Percentiles rank a stretch among this genome's conserved stretches.
phyloP scores from a whole-genome alignment of 2,113 vertebrate species.

The Periophthalmodon schlosseri region DNA sequence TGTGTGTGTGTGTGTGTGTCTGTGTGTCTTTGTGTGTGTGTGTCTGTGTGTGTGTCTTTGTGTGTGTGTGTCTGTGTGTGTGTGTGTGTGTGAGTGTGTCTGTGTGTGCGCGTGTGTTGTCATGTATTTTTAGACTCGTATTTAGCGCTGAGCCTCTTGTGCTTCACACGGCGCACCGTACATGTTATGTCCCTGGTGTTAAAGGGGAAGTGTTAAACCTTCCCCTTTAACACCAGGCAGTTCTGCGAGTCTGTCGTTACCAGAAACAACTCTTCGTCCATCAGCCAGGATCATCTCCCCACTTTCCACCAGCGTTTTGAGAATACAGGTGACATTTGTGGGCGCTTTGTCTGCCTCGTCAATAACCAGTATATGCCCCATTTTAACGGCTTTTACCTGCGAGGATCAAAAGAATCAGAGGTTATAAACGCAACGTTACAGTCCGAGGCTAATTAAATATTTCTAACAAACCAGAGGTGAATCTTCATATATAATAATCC shows the following conservation, averaged over 20 bases:
- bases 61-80: too few species aligned
- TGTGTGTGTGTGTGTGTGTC: too few species aligned
- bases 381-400: constrained; percentile 94
- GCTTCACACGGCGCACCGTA: constrained; percentile 1
- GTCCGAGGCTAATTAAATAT: background rate
- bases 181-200: constrained; percentile 36
- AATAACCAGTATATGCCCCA: constrained; percentile 90
- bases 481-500: constrained; percentile 93
- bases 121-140: background rate
- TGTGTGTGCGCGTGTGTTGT: background rate
- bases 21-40: too few species aligned
- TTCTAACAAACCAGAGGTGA: constrained; percentile 82
- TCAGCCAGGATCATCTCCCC: constrained; percentile 98
- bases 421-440: background rate
- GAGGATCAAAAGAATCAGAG: background rate
- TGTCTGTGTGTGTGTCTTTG: too few species aligned
- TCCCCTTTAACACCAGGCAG: too few species aligned
- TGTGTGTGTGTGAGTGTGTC: too few species aligned
- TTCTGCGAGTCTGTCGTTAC: constrained; percentile 60
- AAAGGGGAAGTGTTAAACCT: background rate
- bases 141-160: background rate
- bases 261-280: constrained; percentile 89
- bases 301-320: constrained; percentile 96
- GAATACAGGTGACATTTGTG: constrained; percentile 95
- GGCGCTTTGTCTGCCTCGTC: constrained; percentile 98